A percentile compares a stretch with the other conserved stretches of the same genome.
Evolutionary conservation across 2,113 vertebrate species (phyloP).

Genomic region (Tauraco erythrolophus): DNA sequence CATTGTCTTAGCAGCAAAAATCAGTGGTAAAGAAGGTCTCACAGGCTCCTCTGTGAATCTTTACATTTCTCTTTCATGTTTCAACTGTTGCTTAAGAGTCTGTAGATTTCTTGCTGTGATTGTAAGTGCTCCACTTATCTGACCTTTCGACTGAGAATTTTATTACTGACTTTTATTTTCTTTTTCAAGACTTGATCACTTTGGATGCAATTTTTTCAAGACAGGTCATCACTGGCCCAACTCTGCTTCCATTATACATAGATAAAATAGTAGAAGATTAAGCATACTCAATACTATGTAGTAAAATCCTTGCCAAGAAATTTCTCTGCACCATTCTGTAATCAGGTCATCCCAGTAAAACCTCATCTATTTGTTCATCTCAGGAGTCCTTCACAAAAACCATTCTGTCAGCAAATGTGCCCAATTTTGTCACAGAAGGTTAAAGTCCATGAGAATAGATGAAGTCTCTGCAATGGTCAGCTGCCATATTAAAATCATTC

Average conservation of each 20-base stretch:
- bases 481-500: background rate
- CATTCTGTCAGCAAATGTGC: background rate
- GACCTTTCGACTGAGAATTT: background rate
- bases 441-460: background rate
- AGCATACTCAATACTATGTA: background rate
- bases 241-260: background rate
- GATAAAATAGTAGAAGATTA: background rate
- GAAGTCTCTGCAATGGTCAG: background rate
- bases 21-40: background rate
- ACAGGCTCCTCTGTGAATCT: background rate
- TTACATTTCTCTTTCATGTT: background rate
- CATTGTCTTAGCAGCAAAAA: background rate
- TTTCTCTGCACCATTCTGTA: background rate
- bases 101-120: background rate
- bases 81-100: background rate
- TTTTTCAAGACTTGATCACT: background rate
- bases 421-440: background rate
- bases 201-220: background rate
- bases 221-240: background rate
- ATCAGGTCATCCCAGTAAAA: background rate
- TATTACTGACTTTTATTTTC: background rate
- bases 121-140: background rate
- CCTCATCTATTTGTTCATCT: background rate
- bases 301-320: background rate
- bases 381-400: background rate